These are phyloP conservation scores for Lutraria lutraria DNA, from an alignment of 2,888 invertebrate genomes.

Conservation along the genomic window DNA sequence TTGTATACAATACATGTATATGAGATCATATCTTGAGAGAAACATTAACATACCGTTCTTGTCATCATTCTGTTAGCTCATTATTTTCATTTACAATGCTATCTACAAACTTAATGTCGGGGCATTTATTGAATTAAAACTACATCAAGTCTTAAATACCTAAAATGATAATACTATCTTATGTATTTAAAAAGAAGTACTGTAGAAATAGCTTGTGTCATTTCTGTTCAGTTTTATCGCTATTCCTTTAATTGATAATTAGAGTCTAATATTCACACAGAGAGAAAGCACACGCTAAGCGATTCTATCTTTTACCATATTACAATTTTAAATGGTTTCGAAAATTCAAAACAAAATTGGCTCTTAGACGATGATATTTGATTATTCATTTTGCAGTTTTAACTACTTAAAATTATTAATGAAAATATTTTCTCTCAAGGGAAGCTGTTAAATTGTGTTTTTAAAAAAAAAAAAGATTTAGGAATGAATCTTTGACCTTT, in stretches of 20 bases:
- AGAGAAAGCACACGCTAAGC: neutral
- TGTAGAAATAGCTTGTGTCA: conserved; percentile 26
- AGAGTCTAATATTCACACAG: conserved; percentile 32
- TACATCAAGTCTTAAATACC: conserved; percentile 48
- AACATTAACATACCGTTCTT: neutral
- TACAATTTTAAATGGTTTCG: conserved; percentile 9
- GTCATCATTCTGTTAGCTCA: neutral
- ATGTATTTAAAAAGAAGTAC: conserved; percentile 18
- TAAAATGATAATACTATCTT: conserved; percentile 46
- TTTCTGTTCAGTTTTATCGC: conserved; percentile 34
- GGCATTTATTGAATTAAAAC: conserved; percentile 51
- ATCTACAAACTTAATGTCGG: conserved; percentile 41
- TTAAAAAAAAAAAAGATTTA: neutral
- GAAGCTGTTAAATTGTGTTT: conserved; percentile 6
- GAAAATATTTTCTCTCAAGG: neutral
- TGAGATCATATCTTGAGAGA: too few species aligned
- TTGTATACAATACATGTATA: too few species aligned
- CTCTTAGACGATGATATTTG: neutral
- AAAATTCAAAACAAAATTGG: conserved; percentile 18
- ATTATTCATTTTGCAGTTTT: neutral
- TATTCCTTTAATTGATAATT: conserved; percentile 41
- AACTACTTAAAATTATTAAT: conserved; percentile 4
- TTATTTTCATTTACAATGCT: conserved; percentile 1
- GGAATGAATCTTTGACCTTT: neutral
- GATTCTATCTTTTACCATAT: conserved; percentile 12